Evolutionary conservation across 2,113 vertebrate genomes (phyloP).

Genomic region (Xyliphius kryptos): DNA sequence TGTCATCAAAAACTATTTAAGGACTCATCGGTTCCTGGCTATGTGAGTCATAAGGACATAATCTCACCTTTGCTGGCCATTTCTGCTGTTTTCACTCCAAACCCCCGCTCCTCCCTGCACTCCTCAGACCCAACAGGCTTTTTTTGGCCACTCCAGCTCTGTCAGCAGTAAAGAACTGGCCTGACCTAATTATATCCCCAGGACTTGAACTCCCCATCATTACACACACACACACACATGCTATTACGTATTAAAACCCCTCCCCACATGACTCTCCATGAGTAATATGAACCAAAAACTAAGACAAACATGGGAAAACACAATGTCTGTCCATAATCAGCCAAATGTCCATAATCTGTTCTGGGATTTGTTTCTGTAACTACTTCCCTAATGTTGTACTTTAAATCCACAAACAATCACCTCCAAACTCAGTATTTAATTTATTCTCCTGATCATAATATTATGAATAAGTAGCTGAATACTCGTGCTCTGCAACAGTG

Average conservation of each 20-base stretch:
- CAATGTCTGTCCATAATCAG: too few relatives aligned
- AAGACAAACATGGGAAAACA: constrained; percentile 46
- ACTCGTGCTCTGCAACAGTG: too few relatives aligned
- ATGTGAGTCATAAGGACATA: constrained; percentile 3
- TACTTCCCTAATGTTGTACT: too few relatives aligned
- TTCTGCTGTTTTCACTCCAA: constrained; percentile 46
- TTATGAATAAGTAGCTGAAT: too few relatives aligned
- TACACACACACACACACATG: constrained; percentile 43
- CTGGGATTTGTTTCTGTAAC: too few relatives aligned
- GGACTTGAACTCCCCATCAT: constrained; percentile 60
- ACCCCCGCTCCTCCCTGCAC: constrained; percentile 44
- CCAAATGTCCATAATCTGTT: not conserved
- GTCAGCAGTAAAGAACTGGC: constrained; percentile 64
- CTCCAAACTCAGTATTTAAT: too few relatives aligned
- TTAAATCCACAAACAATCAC: too few relatives aligned
- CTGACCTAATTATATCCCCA: constrained; percentile 70
- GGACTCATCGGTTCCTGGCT: not conserved
- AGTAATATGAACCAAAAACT: constrained; percentile 36
- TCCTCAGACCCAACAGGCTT: constrained; percentile 51
- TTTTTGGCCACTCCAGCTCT: constrained; percentile 62
- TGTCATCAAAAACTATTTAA: too few relatives aligned
- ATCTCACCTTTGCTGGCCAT: constrained; percentile 69
- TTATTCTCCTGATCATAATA: too few relatives aligned
- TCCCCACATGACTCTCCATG: constrained; percentile 8
- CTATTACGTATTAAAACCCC: constrained; percentile 35